phyloP scores from a whole-genome alignment of 2,888 invertebrate species.

The Iphiclides podalirius region DNA sequence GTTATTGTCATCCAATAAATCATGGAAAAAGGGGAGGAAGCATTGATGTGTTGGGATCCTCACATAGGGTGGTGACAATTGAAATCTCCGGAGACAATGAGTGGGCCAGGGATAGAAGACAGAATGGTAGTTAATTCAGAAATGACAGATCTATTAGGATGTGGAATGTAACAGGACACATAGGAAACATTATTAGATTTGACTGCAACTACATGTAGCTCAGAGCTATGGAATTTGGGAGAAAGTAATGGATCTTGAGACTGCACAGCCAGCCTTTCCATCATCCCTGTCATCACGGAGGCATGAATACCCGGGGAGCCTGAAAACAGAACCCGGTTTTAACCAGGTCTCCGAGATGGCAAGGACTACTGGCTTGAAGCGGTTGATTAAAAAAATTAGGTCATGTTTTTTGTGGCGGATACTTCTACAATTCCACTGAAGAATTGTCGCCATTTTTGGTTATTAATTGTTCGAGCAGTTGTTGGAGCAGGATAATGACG shows the following conservation, averaged over 20 bases:
- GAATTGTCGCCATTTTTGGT: background rate
- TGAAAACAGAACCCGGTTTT: too few species aligned
- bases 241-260: background rate
- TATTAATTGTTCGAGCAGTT: background rate
- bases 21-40: background rate
- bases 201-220: background rate
- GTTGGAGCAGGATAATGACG: background rate
- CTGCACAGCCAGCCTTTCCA: background rate
- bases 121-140: background rate
- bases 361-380: background rate
- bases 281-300: too few species aligned
- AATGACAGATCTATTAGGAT: background rate
- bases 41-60: background rate
- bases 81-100: background rate
- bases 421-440: background rate
- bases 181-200: background rate
- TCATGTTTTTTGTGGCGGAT: too few species aligned
- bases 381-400: background rate
- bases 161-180: background rate
- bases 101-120: background rate
- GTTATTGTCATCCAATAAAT: constrained; percentile 26
- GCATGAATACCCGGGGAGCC: too few species aligned
- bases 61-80: background rate
- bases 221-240: background rate
- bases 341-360: too few species aligned